Percentiles rank a stretch among this genome's conserved stretches.
Evolutionary conservation across 2,797 vertebrate species (phyloP).

Genomic region (Agapornis canus): DNA sequence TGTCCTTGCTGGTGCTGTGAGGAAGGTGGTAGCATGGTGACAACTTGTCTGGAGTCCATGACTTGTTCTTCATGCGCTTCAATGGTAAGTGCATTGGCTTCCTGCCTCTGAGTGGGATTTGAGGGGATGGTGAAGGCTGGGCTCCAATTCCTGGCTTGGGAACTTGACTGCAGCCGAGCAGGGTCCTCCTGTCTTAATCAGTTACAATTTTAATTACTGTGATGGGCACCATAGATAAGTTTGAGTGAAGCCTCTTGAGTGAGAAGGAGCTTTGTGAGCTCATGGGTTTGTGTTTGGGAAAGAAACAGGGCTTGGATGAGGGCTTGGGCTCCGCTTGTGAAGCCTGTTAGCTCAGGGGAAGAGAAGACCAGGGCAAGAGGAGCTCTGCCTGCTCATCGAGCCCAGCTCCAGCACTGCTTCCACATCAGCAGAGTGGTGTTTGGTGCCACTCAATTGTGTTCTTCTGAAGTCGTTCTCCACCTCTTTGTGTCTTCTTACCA

Average conservation of each 20-base stretch:
- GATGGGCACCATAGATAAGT: accelerated
- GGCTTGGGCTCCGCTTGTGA: accelerated
- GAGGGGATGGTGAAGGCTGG: not conserved
- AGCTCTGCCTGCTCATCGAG: accelerated
- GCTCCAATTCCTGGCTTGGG: not conserved
- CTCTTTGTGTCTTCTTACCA: not conserved
- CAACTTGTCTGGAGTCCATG: not conserved
- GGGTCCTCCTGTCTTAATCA: not conserved
- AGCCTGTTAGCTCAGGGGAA: not conserved
- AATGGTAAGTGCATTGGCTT: accelerated
- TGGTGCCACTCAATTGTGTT: not conserved
- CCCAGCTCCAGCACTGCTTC: accelerated
- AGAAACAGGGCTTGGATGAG: not conserved
- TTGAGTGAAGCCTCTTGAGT: not conserved
- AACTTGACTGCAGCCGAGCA: not conserved
- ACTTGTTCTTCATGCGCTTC: accelerated
- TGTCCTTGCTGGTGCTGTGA: not conserved
- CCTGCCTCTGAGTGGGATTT: not conserved
- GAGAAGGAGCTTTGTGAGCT: not conserved
- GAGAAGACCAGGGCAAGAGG: not conserved
- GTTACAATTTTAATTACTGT: not conserved
- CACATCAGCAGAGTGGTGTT: not conserved
- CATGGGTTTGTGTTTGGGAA: not conserved
- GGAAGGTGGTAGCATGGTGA: not conserved
- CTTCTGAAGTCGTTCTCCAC: not conserved